phyloP scores from a whole-genome alignment of 1,140 invertebrate genomes.

The Aporrectodea caliginosa region DNA sequence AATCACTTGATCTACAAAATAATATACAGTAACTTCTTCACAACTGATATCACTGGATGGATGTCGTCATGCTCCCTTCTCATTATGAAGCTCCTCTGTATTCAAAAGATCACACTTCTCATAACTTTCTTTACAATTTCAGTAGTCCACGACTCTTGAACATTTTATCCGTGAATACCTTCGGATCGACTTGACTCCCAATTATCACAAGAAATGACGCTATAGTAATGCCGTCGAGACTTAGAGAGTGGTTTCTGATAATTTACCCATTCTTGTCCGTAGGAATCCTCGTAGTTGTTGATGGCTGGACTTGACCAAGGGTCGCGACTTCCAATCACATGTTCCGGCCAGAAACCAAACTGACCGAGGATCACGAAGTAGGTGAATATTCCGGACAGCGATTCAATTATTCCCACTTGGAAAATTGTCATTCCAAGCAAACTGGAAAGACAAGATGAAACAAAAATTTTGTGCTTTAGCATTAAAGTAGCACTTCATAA shows the following conservation, averaged over 20 bases:
- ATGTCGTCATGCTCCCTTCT: no score
- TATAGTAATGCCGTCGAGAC: no score
- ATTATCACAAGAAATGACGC: no score
- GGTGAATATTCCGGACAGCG: constrained; percentile 96
- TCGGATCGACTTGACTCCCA: not conserved
- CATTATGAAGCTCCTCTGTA: no score
- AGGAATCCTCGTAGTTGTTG: constrained; percentile 62
- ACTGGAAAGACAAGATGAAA: constrained; percentile 7
- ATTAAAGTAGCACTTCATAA: not conserved
- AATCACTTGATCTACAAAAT: no score
- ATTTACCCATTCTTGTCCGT: constrained; percentile 64
- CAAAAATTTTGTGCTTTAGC: no score
- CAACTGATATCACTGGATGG: no score
- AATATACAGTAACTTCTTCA: no score
- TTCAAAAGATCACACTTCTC: no score
- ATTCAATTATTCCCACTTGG: constrained; percentile 81
- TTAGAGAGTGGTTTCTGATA: not conserved
- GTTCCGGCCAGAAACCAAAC: constrained; percentile 85
- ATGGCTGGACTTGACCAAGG: constrained; percentile 60
- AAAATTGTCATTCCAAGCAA: constrained; percentile 39
- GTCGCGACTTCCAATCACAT: constrained; percentile 58
- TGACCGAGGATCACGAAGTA: constrained; percentile 99
- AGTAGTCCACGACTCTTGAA: no score
- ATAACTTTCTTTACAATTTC: no score
- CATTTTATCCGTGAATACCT: no score